phyloP scores from a whole-genome alignment of 2,888 invertebrate species.

The Drosophila conformis region DNA sequence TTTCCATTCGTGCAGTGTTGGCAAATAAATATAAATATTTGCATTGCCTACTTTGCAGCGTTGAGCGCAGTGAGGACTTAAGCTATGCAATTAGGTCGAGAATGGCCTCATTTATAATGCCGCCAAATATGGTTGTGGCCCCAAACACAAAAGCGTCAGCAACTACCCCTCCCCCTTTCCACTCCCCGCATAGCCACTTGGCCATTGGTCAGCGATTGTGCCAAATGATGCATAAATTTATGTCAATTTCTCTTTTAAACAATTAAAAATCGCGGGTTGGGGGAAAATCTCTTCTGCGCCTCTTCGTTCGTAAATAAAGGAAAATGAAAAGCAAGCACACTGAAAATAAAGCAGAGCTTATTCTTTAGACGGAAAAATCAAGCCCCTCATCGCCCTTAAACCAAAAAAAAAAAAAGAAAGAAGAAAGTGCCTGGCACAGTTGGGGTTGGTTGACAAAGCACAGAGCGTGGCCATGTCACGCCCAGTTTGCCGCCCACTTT shows the following conservation, averaged over 20 bases:
- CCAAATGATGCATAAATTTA: slow-evolving; percentile 70
- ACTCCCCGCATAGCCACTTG: not conserved
- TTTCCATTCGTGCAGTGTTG: slow-evolving; percentile 37
- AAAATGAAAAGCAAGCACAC: slow-evolving; percentile 36
- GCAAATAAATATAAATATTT: slow-evolving; percentile 46
- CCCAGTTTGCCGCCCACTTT: slow-evolving; percentile 24
- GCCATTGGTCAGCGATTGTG: slow-evolving; percentile 52
- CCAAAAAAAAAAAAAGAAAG: not conserved
- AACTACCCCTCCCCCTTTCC: not conserved
- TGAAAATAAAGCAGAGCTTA: not conserved
- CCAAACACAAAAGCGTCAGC: slow-evolving; percentile 32
- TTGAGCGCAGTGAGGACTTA: slow-evolving; percentile 1
- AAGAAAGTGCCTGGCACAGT: not conserved
- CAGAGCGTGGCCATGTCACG: not conserved
- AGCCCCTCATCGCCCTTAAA: not conserved
- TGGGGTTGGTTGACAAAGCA: slow-evolving; percentile 6
- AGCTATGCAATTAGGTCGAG: slow-evolving; percentile 51
- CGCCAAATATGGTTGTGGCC: slow-evolving; percentile 31
- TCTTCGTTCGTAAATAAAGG: slow-evolving; percentile 16
- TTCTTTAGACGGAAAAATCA: not conserved
- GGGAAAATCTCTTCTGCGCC: slow-evolving; percentile 5
- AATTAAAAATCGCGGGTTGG: slow-evolving; percentile 56
- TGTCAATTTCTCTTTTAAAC: slow-evolving; percentile 73
- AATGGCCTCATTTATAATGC: slow-evolving; percentile 57
- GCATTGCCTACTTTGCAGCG: slow-evolving; percentile 58